A percentile compares a stretch with the other conserved stretches of the same genome.
Evolutionary conservation across 2,113 vertebrate species (phyloP).

Genomic region (Microtus oregoni): DNA sequence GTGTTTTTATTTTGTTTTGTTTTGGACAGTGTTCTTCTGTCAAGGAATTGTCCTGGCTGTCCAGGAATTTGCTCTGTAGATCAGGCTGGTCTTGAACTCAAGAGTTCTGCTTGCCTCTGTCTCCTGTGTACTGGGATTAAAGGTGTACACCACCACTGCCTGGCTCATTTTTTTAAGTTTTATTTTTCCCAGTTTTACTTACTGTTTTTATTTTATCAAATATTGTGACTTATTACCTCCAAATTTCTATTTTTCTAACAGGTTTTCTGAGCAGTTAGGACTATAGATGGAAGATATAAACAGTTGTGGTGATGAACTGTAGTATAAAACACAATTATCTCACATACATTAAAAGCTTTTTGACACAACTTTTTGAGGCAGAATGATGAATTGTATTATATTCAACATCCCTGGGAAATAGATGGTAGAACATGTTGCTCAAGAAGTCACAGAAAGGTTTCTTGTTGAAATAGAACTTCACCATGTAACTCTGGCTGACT

Average conservation of each 20-base stretch:
- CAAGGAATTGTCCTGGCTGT: neutral
- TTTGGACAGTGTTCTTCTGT: neutral
- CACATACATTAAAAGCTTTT: neutral
- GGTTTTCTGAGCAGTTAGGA: constrained; percentile 45
- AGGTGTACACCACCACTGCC: neutral
- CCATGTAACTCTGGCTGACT: neutral
- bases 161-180: neutral
- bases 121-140: neutral
- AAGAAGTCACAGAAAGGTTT: neutral
- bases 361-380: neutral
- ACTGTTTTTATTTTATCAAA: constrained; percentile 53
- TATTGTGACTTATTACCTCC: constrained; percentile 44
- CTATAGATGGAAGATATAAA: constrained; percentile 14
- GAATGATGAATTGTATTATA: too few relatives aligned
- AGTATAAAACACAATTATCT: constrained; percentile 51
- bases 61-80: neutral
- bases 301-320: constrained; percentile 1
- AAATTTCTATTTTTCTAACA: neutral
- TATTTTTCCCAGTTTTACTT: neutral
- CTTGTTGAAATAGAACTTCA: neutral
- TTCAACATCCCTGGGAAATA: too few relatives aligned
- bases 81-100: neutral
- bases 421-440: too few relatives aligned
- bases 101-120: neutral
- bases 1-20: constrained; percentile 6